phyloP scores from a whole-genome alignment of 2,797 vertebrate species.

The Alosa sapidissima region DNA sequence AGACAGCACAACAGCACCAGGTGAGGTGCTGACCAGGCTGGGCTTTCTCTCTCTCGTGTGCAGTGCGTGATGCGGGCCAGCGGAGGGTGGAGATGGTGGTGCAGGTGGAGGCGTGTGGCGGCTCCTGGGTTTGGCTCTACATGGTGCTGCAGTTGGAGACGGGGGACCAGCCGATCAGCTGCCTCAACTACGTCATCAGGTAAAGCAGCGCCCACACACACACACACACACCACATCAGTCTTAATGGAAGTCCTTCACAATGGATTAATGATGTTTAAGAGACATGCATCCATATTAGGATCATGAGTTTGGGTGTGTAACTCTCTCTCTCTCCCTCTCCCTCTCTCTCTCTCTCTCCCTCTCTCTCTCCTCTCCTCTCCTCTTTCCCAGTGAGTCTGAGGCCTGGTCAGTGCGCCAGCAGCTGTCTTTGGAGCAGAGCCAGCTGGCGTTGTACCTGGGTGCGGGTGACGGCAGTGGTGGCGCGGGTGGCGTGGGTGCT shows the following conservation, averaged over 20 bases:
- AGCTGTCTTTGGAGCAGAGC: conserved; percentile 72
- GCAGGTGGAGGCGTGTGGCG: conserved; percentile 69
- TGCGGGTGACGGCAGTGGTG: not conserved
- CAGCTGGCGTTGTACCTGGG: conserved; percentile 62
- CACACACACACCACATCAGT: not conserved
- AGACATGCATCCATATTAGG: not conserved
- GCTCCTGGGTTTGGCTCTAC: conserved; percentile 76
- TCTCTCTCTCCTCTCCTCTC: conserved; percentile 23
- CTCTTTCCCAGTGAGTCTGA: conserved; percentile 68
- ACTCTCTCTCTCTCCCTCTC: not conserved
- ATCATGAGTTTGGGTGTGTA: not conserved
- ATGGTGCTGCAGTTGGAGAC: conserved; percentile 72
- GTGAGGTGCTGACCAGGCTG: not conserved
- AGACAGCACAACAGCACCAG: not conserved
- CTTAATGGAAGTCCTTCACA: not conserved
- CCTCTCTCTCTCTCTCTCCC: not conserved
- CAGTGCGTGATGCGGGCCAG: conserved; percentile 73
- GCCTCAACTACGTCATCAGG: conserved; percentile 79
- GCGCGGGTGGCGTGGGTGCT: conserved; percentile 35
- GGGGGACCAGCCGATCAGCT: conserved; percentile 70
- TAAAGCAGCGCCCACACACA: conserved; percentile 41
- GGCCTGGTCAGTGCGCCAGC: conserved; percentile 79
- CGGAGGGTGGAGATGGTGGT: conserved; percentile 76
- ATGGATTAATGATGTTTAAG: not conserved
- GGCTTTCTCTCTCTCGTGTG: conserved; percentile 21